These are phyloP conservation scores for Trichogramma dendrolimi DNA, from an alignment of 2,888 invertebrate species.

Conservation along the genomic window DNA sequence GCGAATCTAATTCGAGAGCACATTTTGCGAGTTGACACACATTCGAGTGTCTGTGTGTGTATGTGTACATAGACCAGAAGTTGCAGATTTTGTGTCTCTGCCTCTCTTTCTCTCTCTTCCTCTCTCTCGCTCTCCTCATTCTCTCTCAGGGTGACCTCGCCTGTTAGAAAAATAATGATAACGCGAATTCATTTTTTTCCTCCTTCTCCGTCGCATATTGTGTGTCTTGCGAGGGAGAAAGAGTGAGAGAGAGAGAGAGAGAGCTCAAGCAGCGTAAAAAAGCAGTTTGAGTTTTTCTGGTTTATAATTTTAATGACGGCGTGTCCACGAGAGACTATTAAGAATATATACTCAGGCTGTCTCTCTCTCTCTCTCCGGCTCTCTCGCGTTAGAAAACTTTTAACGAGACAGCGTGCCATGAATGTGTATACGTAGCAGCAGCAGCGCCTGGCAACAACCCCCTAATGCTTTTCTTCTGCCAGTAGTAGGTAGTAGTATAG, in stretches of 20 bases:
- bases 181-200: no score
- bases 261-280: slow-evolving; percentile 26
- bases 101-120: background rate
- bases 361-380: no score
- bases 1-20: no score
- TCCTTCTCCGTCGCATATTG: no score
- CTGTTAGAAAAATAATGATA: no score
- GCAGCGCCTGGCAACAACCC: background rate
- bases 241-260: slow-evolving; percentile 27
- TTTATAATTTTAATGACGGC: slow-evolving; percentile 54
- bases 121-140: slow-evolving; percentile 2
- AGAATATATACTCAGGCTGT: slow-evolving; percentile 39
- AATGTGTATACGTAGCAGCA: slow-evolving; percentile 27
- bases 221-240: background rate
- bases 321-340: slow-evolving; percentile 53
- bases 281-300: slow-evolving; percentile 36
- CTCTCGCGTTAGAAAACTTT: slow-evolving; percentile 51
- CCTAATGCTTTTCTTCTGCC: background rate
- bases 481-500: background rate
- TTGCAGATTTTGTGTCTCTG: background rate
- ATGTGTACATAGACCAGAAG: no score
- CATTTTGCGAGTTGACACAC: no score
- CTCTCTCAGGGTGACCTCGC: background rate
- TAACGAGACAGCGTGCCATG: slow-evolving; percentile 48
- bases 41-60: no score